These are phyloP conservation scores for Galagoides demidoff DNA, from an alignment of 2,797 vertebrate genomes.

Conservation along the genomic window DNA sequence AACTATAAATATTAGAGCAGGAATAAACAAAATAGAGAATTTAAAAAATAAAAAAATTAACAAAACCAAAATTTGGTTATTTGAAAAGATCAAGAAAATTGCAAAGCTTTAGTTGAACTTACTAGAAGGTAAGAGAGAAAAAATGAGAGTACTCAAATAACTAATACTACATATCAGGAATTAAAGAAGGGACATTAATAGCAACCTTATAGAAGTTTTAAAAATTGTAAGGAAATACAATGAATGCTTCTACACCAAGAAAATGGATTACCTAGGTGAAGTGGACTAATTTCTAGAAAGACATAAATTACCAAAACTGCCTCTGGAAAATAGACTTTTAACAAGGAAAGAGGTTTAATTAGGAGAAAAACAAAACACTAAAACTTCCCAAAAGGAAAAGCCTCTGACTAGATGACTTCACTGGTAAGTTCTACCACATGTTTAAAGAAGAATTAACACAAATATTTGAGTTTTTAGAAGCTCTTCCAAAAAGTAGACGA, in stretches of 20 bases:
- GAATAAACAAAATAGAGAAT: not conserved
- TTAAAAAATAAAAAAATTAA: not conserved
- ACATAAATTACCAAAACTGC: not conserved
- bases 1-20: not conserved
- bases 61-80: not conserved
- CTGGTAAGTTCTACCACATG: not conserved
- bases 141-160: not conserved
- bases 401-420: not conserved
- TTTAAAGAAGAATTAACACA: slow-evolving; percentile 6
- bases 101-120: not conserved
- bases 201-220: not conserved
- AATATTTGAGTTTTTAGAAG: not conserved
- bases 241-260: not conserved
- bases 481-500: slow-evolving; percentile 7
- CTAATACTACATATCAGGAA: not conserved
- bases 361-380: not conserved
- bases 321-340: not conserved
- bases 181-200: not conserved
- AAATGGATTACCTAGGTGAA: not conserved
- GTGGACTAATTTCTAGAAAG: not conserved
- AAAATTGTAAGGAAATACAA: not conserved
- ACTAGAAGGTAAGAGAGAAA: not conserved
- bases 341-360: not conserved
- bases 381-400: not conserved
- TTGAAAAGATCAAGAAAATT: not conserved